Base-by-base conservation (phyloP, 2,888 invertebrate genomes). In the Drosophila lutescens region DNA sequence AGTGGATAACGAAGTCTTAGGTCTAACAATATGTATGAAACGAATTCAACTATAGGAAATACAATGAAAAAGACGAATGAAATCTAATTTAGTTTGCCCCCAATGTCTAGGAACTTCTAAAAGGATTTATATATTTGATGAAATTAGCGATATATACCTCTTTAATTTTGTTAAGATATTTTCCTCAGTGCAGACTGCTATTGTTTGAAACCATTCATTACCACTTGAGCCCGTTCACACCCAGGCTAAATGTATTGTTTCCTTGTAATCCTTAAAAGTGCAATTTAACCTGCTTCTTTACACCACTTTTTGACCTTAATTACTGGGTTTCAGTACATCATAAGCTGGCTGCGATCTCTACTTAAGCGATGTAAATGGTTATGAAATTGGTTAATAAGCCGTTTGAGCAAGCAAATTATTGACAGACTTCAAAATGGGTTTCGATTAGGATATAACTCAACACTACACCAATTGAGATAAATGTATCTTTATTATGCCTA, bases 251-350 rank as follows among this genome's bases (percentile, higher is more conserved):
- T 69, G 65, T 17, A 47, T 61, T 46, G 41, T 51, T 55, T 66
- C 47, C 62, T 65, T 69, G 60, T 71, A 80, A 80, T 83, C 79
- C 80, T 63, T 79, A 23, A 76, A 15, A 26, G 57, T 72, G 63
- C 66, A 81, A 79, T 81, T 81, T 71, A 20, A 23, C 50, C 49
- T 40, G 40, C 23, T 34, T 32, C 12, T 46, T 46, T 56, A 36
- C 38, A 30, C 32, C 59, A 59, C 38, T 15, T 32, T 38, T 26
- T 32, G 20, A 26, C 40, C 54, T 6, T 63, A 63, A 66, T 54
- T 53, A 40, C n/a, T 20, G 63, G 53, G 12, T 40, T 36, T 13
- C 12, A 32, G 40, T 58, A 13, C 38, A 15, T 47, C 49, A 43
- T 49, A 58, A 47, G 47, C 58, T 23, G 23, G 15, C 15, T 32